Conservation (phyloP, 2,888 invertebrate genomes). For the Eledone cirrhosa region DNA sequence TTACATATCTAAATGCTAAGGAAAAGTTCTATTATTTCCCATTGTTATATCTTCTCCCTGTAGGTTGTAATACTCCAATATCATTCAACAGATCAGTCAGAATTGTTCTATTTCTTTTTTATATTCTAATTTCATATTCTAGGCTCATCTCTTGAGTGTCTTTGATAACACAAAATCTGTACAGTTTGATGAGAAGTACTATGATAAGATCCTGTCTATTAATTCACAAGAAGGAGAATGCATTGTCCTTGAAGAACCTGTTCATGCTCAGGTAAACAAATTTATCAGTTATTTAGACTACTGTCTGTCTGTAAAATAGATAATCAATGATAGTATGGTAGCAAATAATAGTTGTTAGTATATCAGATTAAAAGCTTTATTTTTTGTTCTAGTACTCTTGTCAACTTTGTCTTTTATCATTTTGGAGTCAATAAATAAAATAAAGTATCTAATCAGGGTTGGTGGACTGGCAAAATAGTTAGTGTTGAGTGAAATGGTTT, state of each 20-base stretch:
- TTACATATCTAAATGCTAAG: too few species aligned
- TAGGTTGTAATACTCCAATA: background rate
- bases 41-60: background rate
- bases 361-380: too few species aligned
- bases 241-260: constrained; percentile 81
- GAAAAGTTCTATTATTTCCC: background rate
- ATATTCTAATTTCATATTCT: constrained; percentile 60
- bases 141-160: constrained; percentile 92
- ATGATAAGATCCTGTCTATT: constrained; percentile 93
- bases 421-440: too few species aligned
- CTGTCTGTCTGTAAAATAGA: too few species aligned
- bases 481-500: too few species aligned
- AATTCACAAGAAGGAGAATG: constrained; percentile 93
- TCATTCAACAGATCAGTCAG: background rate
- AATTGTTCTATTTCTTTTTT: background rate
- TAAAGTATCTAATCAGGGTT: too few species aligned
- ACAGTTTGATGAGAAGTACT: constrained; percentile 93
- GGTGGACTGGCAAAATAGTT: too few species aligned
- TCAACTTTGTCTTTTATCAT: too few species aligned
- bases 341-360: too few species aligned
- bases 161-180: constrained; percentile 93
- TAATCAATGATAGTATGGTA: too few species aligned
- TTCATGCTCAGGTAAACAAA: constrained; percentile 68
- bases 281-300: too few species aligned
- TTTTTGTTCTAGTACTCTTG: too few species aligned